phyloP scores from a whole-genome alignment of 2,888 invertebrate genomes.

The Drosophila pegasa region DNA sequence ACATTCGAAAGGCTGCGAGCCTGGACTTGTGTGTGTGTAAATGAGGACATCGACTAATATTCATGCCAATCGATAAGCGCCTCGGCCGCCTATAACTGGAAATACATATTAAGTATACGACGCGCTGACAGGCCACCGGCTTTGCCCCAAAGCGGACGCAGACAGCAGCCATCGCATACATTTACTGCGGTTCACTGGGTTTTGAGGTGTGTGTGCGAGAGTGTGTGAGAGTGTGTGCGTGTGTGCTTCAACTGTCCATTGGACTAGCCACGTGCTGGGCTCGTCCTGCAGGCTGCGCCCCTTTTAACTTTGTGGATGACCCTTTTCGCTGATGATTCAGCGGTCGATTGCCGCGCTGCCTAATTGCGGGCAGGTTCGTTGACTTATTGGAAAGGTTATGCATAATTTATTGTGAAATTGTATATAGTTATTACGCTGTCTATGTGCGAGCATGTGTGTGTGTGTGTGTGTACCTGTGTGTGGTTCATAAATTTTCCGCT shows the following conservation, averaged over 20 bases:
- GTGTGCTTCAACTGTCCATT: slow-evolving; percentile 6
- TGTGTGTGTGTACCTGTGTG: slow-evolving; percentile 17
- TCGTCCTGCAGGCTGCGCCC: slow-evolving; percentile 45
- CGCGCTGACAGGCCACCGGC: slow-evolving; percentile 59
- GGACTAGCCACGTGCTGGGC: slow-evolving; percentile 23
- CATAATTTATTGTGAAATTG: slow-evolving; percentile 72
- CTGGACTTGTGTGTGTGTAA: slow-evolving; percentile 49
- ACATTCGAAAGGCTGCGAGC: slow-evolving; percentile 59
- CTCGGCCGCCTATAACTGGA: slow-evolving; percentile 71
- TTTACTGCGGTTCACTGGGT: slow-evolving; percentile 67
- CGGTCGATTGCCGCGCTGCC: background rate
- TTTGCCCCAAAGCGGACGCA: slow-evolving; percentile 33
- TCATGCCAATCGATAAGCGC: slow-evolving; percentile 78
- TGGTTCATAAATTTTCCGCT: slow-evolving; percentile 71
- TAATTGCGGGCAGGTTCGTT: slow-evolving; percentile 57
- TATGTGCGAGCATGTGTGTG: background rate
- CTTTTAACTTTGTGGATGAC: slow-evolving; percentile 23
- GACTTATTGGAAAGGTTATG: slow-evolving; percentile 65
- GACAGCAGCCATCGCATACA: slow-evolving; percentile 22
- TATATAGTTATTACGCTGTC: slow-evolving; percentile 50
- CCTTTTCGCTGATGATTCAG: slow-evolving; percentile 34
- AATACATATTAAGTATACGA: slow-evolving; percentile 77
- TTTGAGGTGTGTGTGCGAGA: slow-evolving; percentile 43
- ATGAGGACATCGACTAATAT: slow-evolving; percentile 79
- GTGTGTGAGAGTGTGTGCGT: slow-evolving; percentile 7